Evolutionary conservation across 2,888 invertebrate genomes (phyloP).

Genomic region (Chymomyza fuscimana): DNA sequence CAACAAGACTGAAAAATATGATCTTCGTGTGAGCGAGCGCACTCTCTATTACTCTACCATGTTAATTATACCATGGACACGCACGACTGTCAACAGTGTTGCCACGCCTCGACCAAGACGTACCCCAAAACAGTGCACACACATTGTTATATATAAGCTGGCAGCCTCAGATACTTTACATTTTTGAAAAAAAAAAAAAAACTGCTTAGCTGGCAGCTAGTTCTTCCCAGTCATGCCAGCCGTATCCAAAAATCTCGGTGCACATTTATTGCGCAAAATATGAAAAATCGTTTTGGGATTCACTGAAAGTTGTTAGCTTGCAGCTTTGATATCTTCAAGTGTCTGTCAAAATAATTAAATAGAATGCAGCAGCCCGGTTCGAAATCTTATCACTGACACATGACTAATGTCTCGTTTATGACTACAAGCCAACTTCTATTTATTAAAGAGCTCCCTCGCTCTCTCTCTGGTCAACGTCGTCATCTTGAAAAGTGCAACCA

Average conservation of each 20-base stretch:
- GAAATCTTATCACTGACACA: conserved; percentile 52
- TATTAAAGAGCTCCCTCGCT: not conserved
- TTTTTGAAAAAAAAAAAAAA: conserved; percentile 23
- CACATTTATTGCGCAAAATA: conserved; percentile 44
- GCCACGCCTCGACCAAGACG: conserved; percentile 21
- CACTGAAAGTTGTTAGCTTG: conserved; percentile 11
- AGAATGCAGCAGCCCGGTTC: conserved; percentile 51
- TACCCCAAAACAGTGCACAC: not conserved
- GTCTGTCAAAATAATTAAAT: conserved; percentile 73
- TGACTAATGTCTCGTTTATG: conserved; percentile 69
- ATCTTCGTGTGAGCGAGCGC: too few species aligned
- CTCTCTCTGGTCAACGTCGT: not conserved
- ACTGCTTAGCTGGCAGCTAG: conserved; percentile 14
- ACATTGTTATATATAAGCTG: not conserved
- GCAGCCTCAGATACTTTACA: conserved; percentile 31
- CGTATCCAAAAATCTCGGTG: not conserved
- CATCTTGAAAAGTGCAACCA: conserved; percentile 11
- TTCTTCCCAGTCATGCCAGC: not conserved
- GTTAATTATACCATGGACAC: too few species aligned
- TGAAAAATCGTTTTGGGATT: conserved; percentile 55
- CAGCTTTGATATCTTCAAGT: conserved; percentile 50
- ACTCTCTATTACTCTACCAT: too few species aligned
- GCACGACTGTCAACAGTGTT: not conserved
- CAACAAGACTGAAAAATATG: too few species aligned
- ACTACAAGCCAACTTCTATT: not conserved